These are phyloP conservation scores for Lepus townsendii DNA, from an alignment of 2,797 vertebrate genomes.

Conservation along the genomic window DNA sequence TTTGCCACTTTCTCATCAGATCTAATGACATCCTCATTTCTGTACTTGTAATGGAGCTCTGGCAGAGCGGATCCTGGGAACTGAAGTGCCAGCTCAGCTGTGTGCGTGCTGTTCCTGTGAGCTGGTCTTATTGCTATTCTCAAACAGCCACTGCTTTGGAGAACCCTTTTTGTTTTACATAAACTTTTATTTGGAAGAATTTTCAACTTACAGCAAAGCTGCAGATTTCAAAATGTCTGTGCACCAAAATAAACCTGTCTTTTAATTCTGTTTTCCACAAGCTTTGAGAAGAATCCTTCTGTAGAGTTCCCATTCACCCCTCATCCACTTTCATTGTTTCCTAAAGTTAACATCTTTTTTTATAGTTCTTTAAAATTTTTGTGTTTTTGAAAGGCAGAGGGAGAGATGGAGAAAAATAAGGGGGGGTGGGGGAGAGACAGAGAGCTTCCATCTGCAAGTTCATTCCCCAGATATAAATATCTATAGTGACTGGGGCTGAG, in stretches of 20 bases:
- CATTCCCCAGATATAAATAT: too few relatives aligned
- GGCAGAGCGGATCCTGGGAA: background rate
- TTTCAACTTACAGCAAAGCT: background rate
- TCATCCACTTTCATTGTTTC: background rate
- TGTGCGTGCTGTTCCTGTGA: background rate
- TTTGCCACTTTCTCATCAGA: background rate
- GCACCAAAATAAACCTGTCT: too few relatives aligned
- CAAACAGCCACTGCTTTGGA: background rate
- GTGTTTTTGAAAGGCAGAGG: too few relatives aligned
- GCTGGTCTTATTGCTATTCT: background rate
- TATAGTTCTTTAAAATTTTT: too few relatives aligned
- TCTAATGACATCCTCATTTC: background rate
- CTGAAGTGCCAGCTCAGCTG: background rate
- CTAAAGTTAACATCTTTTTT: background rate
- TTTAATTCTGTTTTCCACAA: too few relatives aligned
- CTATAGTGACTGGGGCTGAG: too few relatives aligned
- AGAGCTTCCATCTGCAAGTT: too few relatives aligned
- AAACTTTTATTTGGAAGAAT: background rate
- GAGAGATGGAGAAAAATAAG: too few relatives aligned
- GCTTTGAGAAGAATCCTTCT: too few relatives aligned
- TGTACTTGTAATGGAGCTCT: background rate
- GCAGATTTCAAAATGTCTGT: too few relatives aligned
- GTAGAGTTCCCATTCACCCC: background rate
- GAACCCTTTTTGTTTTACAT: background rate
- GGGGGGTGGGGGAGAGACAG: too few relatives aligned